Conservation (phyloP, 2,113 vertebrate genomes). For the Phycodurus eques region DNA sequence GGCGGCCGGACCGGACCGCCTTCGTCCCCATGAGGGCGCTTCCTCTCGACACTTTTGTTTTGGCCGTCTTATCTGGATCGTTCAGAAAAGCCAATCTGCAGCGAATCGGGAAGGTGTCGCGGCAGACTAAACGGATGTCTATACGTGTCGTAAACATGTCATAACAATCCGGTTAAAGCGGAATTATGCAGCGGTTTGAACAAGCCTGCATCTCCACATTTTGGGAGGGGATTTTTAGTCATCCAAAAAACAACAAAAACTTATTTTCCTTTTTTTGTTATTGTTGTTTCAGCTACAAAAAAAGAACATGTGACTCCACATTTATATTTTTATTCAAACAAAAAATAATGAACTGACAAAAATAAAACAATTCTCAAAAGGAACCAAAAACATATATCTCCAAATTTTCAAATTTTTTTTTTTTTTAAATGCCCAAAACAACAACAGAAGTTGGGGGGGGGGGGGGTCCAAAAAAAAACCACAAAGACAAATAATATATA, state of each 20-base stretch:
- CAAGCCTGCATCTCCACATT: background rate
- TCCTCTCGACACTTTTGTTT: constrained; percentile 53
- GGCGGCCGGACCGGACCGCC: constrained; percentile 36
- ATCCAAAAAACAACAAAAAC: background rate
- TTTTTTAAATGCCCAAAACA: too few species aligned
- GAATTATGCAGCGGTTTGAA: background rate
- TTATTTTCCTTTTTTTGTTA: background rate
- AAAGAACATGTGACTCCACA: background rate
- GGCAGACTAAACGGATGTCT: constrained; percentile 20
- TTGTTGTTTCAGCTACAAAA: background rate
- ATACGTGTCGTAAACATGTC: constrained; percentile 6
- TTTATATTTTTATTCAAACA: too few species aligned
- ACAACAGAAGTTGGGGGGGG: too few species aligned
- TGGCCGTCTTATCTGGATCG: constrained; percentile 50
- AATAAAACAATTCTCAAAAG: too few species aligned
- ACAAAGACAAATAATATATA: too few species aligned
- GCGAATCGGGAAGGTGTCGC: background rate
- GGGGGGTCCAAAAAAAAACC: too few species aligned
- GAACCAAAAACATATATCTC: too few species aligned
- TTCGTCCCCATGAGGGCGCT: constrained; percentile 51
- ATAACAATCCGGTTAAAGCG: background rate
- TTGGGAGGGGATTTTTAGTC: background rate
- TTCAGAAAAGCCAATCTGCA: constrained; percentile 33
- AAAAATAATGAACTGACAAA: too few species aligned
- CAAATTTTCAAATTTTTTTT: too few species aligned